Base-by-base conservation (phyloP, 1,140 invertebrate genomes). In the Pectinophora gossypiella region DNA sequence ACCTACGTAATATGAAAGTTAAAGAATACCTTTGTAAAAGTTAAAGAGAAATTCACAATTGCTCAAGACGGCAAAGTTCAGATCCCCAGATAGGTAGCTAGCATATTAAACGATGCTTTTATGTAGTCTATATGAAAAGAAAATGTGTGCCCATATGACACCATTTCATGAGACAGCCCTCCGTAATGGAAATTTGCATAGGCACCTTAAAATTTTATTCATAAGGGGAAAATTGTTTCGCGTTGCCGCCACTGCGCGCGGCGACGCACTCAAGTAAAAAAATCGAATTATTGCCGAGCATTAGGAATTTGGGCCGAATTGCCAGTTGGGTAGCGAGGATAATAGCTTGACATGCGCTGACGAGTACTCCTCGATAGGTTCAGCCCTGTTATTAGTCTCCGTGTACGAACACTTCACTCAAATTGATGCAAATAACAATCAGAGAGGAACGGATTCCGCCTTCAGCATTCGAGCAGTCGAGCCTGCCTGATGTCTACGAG, bases 141-240 rank as follows among this genome's bases (percentile, higher is more conserved):
- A 72, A 74, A 76, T 70, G 59, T 56, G 51, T 67, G 61, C 68
- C 70, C 64, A 73, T 76, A 78, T 70, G 76, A 73, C 72, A 75
- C 70, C 72, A 76, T 76, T 80, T 71, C 64, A 54, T 59, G 49
- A 69, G 70, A 78, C 68, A 72, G 70, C 51, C 53, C 56, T 56
- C 61, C 56, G 63, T 75, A 79, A 85, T 76, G 71, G 74, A 72
- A 76, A 83, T 85, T 79, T 76, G 74, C 76, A 81, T 79, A 75
- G 72, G 64, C 67, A 75, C 72, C 81, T 82, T 79, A 76, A 83
- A 83, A 81, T 81, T 76, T 81, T 85, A 85, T 85, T 85, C 82
- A 85, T 85, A 83, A 83, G 82, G 61, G 65, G 79, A 76, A 81
- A 85, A 85, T 85, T 85, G 82, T 82, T 80, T 82, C 76, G 62